Base-by-base conservation (phyloP, 1,140 invertebrate genomes). In the Oppia nitens region DNA sequence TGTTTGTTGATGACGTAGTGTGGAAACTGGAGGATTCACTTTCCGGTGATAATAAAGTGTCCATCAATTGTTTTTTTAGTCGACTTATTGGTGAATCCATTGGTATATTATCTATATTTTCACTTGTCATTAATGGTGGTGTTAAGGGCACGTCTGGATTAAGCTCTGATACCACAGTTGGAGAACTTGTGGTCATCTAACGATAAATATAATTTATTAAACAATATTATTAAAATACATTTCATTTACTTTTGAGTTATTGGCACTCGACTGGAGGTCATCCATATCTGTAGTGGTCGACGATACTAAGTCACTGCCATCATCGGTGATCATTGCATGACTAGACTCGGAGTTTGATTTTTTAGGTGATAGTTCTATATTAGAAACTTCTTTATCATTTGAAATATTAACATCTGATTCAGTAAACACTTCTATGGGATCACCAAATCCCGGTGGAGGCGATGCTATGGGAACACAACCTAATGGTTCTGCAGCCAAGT, bases 371-470 rank as follows among this genome's bases (percentile, higher is more conserved):
- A 14, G n/a, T 23, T 51, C 49, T 6, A 51, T n/a, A 14, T 47
- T 14, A 47, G 45, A 14, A 6, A 24, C 4, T 3, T 57, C 17
- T 26, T 51, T 17, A 23, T 49, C 12, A 57, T 51, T n/a, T n/a
- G n/a, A n/a, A n/a, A n/a, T n/a, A n/a, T 40, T 40, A 40, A 40
- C 17, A 40, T 40, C 32, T 40, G 6, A 9, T 17, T 40, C 32
- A 40, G 32, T 17, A 40, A 40, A 9, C 32, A 40, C 32, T 40
- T 40, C 47, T 21, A 17, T 25, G 14, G 17, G n/a, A 40, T 57
- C 56, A n/a, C 27, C 56, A 57, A 57, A 57, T 23, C 56, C 56
- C 6, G 56, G 56, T 52, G 56, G 56, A 24, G 56, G 56, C 21
- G 47, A 20, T 2, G 56, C 47, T 2, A 57, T 57, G 6, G 49